phyloP scores from a whole-genome alignment of 2,797 vertebrate species.

The Chromobotia macracanthus region DNA sequence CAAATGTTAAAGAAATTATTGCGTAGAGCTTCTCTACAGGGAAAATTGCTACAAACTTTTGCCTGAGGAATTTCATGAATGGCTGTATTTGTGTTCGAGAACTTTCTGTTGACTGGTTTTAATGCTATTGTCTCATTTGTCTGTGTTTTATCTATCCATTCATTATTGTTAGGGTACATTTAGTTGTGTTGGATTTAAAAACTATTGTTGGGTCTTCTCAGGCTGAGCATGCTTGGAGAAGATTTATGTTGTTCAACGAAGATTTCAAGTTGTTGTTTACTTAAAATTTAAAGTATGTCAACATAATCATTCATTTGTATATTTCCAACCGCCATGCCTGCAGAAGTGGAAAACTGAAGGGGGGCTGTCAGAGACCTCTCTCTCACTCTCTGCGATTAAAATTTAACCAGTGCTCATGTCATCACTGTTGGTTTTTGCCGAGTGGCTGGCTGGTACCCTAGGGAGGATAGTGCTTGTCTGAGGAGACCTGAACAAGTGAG shows the following conservation, averaged over 20 bases:
- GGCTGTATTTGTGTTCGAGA: conserved; percentile 26
- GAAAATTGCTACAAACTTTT: conserved; percentile 84
- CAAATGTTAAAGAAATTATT: conserved; percentile 90
- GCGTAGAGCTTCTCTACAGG: conserved; percentile 83
- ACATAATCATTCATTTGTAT: conserved; percentile 34
- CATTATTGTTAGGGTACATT: not conserved
- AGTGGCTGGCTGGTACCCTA: conserved; percentile 48
- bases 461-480: conserved; percentile 55
- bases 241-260: not conserved
- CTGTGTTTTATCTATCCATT: not conserved
- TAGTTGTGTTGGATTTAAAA: conserved; percentile 14
- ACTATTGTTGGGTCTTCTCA: not conserved
- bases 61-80: conserved; percentile 73
- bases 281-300: conserved; percentile 9
- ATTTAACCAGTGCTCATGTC: conserved; percentile 57
- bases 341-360: conserved; percentile 7
- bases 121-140: not conserved
- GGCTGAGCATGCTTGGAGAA: not conserved
- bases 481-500: conserved; percentile 59
- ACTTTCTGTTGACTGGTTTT: conserved; percentile 10
- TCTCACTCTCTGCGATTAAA: conserved; percentile 47
- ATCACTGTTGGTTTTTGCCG: conserved; percentile 57
- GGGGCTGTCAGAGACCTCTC: conserved; percentile 30
- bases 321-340: conserved; percentile 3
- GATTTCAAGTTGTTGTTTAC: conserved; percentile 9